These are phyloP conservation scores for Megalurothrips usitatus DNA, from an alignment of 2,888 invertebrate genomes.

Conservation along the genomic window DNA sequence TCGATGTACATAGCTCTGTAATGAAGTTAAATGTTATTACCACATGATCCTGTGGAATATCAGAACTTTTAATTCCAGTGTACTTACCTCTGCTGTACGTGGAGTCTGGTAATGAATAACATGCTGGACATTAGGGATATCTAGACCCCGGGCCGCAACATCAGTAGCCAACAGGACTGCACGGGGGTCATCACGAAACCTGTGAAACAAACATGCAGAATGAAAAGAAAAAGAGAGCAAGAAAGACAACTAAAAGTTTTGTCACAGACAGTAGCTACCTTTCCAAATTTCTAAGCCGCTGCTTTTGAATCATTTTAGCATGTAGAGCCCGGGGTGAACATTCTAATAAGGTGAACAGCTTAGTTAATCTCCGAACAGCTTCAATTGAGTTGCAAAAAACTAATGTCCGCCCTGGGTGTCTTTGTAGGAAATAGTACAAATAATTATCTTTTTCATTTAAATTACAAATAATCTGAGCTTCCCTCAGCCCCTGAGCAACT, in stretches of 20 bases:
- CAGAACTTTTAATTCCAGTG: background rate
- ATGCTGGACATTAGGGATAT: conserved; percentile 89
- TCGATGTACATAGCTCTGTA: conserved; percentile 86
- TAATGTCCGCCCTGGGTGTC: conserved; percentile 84
- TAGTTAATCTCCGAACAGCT: conserved; percentile 71
- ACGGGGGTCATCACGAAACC: conserved; percentile 65
- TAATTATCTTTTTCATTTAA: conserved; percentile 85
- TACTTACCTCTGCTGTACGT: conserved; percentile 80
- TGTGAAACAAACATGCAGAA: conserved; percentile 42
- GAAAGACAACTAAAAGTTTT: background rate
- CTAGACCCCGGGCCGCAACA: conserved; percentile 94
- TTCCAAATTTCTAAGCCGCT: conserved; percentile 90
- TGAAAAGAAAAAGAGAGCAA: conserved; percentile 9
- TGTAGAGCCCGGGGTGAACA: conserved; percentile 74
- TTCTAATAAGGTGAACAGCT: conserved; percentile 45
- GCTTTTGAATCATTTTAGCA: conserved; percentile 89
- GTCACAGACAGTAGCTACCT: conserved; percentile 47
- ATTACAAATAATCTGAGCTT: conserved; percentile 74
- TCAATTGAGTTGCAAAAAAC: conserved; percentile 94
- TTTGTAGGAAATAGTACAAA: conserved; percentile 81
- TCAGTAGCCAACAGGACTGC: conserved; percentile 83
- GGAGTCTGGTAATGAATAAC: conserved; percentile 97
- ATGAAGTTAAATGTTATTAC: conserved; percentile 36
- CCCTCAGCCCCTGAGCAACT: conserved; percentile 76
- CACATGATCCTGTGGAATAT: background rate